phyloP scores from a whole-genome alignment of 2,888 invertebrate genomes.

The Lepeophtheirus nordmannii region DNA sequence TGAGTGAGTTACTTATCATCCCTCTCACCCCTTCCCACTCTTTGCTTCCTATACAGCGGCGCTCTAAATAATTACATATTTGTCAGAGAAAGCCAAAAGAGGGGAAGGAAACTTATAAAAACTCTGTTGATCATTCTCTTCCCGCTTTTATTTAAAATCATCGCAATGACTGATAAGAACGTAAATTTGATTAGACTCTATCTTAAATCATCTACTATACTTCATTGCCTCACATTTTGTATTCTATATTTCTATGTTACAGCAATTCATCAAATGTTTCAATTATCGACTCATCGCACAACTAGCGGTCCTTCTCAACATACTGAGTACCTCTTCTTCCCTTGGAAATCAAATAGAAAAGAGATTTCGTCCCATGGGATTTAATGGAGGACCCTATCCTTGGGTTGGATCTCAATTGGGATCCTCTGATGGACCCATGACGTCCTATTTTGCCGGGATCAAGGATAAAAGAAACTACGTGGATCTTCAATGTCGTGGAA shows the following conservation, averaged over 20 bases:
- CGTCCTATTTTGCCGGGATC: slow-evolving; percentile 1
- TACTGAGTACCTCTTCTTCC: not conserved
- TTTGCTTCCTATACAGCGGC: too few relatives aligned
- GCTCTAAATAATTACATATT: too few relatives aligned
- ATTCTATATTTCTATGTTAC: not conserved
- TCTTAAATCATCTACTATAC: not conserved
- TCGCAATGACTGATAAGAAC: not conserved
- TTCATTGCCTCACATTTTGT: not conserved
- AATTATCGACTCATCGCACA: not conserved
- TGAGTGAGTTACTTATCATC: too few relatives aligned
- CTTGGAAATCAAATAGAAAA: not conserved
- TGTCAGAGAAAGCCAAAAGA: too few relatives aligned
- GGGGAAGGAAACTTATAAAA: too few relatives aligned
- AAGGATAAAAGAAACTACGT: slow-evolving; percentile 25
- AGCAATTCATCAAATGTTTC: not conserved
- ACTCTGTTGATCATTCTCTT: not conserved
- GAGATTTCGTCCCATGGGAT: not conserved
- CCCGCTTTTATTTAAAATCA: not conserved
- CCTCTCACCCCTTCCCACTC: too few relatives aligned
- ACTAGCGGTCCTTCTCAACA: not conserved
- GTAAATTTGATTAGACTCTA: not conserved
- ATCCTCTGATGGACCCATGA: not conserved
- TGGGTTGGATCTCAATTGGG: not conserved
- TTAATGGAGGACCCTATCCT: not conserved
- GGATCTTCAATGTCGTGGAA: slow-evolving; percentile 25